A percentile compares a stretch with the other conserved stretches of the same genome.
Evolutionary conservation across 2,888 invertebrate genomes (phyloP).

Genomic region (Chironomus tentans): DNA sequence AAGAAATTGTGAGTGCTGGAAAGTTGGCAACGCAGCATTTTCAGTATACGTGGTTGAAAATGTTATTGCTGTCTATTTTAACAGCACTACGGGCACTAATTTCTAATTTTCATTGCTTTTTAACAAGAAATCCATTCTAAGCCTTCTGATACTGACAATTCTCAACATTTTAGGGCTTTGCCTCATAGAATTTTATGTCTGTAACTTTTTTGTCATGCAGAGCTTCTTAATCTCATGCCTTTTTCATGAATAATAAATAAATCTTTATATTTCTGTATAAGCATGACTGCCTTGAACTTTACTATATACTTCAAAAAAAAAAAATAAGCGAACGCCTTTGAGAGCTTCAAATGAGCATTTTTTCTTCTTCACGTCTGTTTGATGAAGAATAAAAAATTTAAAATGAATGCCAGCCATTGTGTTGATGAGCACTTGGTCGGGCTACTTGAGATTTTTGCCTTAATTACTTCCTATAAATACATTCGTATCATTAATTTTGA

Average conservation of each 20-base stretch:
- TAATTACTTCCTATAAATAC: too few relatives aligned
- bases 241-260: background rate
- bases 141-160: background rate
- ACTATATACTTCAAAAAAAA: background rate
- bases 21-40: background rate
- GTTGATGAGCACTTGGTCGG: too few relatives aligned
- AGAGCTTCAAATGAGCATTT: too few relatives aligned
- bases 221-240: background rate
- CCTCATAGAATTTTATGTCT: background rate
- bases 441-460: too few relatives aligned
- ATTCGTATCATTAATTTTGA: too few relatives aligned
- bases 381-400: too few relatives aligned
- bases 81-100: background rate
- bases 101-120: background rate
- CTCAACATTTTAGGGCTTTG: background rate
- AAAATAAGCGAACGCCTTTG: too few relatives aligned
- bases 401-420: too few relatives aligned
- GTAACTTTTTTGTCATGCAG: background rate
- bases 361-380: too few relatives aligned
- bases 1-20: background rate
- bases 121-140: background rate
- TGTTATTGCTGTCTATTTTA: too few relatives aligned
- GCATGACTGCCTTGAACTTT: slow-evolving; percentile 9
- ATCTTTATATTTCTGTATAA: background rate
- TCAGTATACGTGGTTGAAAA: too few relatives aligned